These are phyloP conservation scores for Heliconius sara DNA, from an alignment of 2,888 invertebrate species.

Conservation along the genomic window DNA sequence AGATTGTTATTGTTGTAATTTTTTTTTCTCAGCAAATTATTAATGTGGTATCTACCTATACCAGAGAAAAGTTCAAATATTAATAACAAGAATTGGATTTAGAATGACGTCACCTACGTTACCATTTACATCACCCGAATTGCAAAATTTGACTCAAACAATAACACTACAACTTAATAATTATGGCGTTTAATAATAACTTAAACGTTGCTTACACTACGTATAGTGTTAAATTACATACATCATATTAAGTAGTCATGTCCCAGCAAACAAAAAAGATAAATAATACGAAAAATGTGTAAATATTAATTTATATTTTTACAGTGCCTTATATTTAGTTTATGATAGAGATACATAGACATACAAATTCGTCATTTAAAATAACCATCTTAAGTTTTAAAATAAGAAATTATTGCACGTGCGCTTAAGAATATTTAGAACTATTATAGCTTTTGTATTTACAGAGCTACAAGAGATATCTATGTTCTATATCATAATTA, in stretches of 20 bases:
- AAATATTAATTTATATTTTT: background rate
- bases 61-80: too few relatives aligned
- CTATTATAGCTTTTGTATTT: background rate
- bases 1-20: too few relatives aligned
- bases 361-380: slow-evolving; percentile 1
- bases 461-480: background rate
- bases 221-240: slow-evolving; percentile 4
- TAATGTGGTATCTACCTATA: too few relatives aligned
- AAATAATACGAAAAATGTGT: background rate
- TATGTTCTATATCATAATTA: background rate
- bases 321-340: background rate
- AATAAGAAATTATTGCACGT: slow-evolving; percentile 10
- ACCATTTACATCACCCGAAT: too few relatives aligned
- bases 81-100: too few relatives aligned
- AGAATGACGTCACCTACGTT: too few relatives aligned
- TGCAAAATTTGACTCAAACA: too few relatives aligned
- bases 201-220: slow-evolving; percentile 22
- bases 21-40: too few relatives aligned
- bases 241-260: background rate
- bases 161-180: background rate
- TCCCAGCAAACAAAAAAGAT: background rate
- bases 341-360: background rate
- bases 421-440: background rate
- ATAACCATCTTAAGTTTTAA: background rate
- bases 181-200: slow-evolving; percentile 23